Base-by-base conservation (phyloP, 1,140 invertebrate species). In the Laupala kohalensis region DNA sequence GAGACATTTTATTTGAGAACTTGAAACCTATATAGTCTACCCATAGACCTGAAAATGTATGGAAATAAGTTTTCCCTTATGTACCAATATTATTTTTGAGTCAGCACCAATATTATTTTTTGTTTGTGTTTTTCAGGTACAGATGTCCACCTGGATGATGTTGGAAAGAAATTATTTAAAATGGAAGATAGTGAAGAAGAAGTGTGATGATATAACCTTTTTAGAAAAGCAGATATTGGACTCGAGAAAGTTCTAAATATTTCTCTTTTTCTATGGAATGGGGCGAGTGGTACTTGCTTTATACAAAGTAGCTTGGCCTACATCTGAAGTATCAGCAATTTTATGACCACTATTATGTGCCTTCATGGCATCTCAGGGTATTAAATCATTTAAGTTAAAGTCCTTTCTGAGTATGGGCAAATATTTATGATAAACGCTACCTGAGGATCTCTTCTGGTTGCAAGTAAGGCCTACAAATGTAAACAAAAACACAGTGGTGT, bases 161-260 rank as follows among this genome's bases (percentile, higher is more conserved):
- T 29, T n/a, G 67, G 28, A 5, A 68, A 68, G 27, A 68, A 29
- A 68, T n/a, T 68, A 27, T 68, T 68, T 29, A 68, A 68, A 68
- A n/a, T 68, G 28, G 67, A 68, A 12, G 28, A 68, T n/a, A 68
- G 29, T 68, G 67, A 68, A n/a, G 67, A 68, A 37, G 67, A 68
- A 5, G 29, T 29, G 6, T 68, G 67, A 29, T 68, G 29, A 23
- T 15, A 66, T 2, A 26, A 9, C 15, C 6, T 66, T 15, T 24
- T 25, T 19, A 4, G 27, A 66, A 26, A 25, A 66, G 4, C 25
- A 26, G 6, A 64, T n/a, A n/a, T 66, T 66, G n/a, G n/a, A n/a
- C n/a, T n/a, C n/a, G n/a, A n/a, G n/a, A n/a, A n/a, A n/a, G n/a
- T n/a, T n/a, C n/a, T n/a, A n/a, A n/a, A n/a, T n/a, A n/a, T n/a